phyloP scores from a whole-genome alignment of 2,113 vertebrate genomes.

The Falcunculus frontatus region DNA sequence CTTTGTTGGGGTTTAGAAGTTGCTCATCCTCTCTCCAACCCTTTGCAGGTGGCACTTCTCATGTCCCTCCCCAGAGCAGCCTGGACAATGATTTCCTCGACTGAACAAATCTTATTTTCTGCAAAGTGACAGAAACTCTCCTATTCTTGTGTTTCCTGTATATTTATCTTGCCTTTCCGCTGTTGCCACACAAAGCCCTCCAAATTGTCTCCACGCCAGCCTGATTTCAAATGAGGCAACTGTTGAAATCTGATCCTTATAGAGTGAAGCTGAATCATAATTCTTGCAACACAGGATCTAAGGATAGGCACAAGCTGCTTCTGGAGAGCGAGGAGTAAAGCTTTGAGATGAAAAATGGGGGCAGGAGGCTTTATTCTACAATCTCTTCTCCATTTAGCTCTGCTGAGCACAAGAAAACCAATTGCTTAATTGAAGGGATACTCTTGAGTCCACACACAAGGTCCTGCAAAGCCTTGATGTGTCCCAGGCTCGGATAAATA shows the following conservation, averaged over 20 bases:
- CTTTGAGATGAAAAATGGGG: not conserved
- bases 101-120: not conserved
- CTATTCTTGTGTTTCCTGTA: not conserved
- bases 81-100: not conserved
- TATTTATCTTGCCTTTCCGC: constrained; percentile 12
- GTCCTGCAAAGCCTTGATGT: not conserved
- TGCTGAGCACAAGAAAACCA: not conserved
- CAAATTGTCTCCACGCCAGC: not conserved
- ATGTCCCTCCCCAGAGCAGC: not conserved
- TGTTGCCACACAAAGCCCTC: constrained; percentile 36
- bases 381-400: not conserved
- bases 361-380: not conserved
- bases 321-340: not conserved
- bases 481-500: not conserved
- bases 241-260: constrained; percentile 31
- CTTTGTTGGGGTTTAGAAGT: not conserved
- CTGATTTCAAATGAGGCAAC: constrained; percentile 42
- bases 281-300: constrained; percentile 7
- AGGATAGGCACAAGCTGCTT: not conserved
- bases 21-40: not conserved
- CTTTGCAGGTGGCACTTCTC: not conserved
- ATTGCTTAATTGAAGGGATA: not conserved
- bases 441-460: not conserved
- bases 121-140: not conserved
- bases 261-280: constrained; percentile 42